A percentile compares a stretch with the other conserved stretches of the same genome.
These are phyloP conservation scores for Cydia pomonella DNA, from an alignment of 1,140 invertebrate genomes.

Conservation along the genomic window DNA sequence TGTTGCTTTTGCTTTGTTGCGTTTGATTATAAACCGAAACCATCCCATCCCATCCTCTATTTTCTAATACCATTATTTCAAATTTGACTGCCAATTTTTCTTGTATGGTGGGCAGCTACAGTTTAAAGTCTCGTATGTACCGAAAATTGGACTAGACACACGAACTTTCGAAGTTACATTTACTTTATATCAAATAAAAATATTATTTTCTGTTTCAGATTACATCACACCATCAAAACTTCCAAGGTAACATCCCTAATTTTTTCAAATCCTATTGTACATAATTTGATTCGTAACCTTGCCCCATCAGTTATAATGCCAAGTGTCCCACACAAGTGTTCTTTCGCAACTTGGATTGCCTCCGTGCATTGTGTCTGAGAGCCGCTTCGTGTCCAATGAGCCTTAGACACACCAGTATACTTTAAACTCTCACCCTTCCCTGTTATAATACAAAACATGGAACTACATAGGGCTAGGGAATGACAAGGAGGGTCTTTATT, in stretches of 20 bases:
- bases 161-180: no score
- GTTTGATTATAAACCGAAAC: no score
- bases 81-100: no score
- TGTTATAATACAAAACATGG: not conserved
- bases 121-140: no score
- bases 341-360: conserved; percentile 22
- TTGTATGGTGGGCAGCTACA: no score
- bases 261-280: not conserved
- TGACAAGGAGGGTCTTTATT: not conserved
- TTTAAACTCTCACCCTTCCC: not conserved
- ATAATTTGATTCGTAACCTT: not conserved
- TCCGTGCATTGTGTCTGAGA: conserved; percentile 24
- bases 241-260: not conserved
- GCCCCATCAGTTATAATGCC: not conserved
- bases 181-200: no score
- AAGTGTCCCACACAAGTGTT: conserved; percentile 15
- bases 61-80: no score
- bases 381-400: conserved; percentile 26
- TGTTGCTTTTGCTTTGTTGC: no score
- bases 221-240: not conserved
- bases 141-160: no score
- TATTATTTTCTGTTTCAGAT: not conserved
- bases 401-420: conserved; percentile 21
- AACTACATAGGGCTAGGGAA: not conserved
- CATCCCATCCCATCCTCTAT: no score